These are phyloP conservation scores for Agrotis ipsilon DNA, from an alignment of 2,888 invertebrate genomes.

Conservation along the genomic window DNA sequence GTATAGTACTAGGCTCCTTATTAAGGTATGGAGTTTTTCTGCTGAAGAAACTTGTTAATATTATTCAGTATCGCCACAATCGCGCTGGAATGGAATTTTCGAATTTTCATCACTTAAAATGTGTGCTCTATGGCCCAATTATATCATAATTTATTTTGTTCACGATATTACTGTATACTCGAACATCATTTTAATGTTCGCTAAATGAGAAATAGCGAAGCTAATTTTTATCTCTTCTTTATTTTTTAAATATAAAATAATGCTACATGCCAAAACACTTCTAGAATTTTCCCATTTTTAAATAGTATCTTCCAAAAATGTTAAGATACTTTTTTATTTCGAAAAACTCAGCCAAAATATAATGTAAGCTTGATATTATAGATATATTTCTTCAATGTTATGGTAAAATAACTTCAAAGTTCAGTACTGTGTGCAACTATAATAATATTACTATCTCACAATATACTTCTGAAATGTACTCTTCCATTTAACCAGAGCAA, in stretches of 20 bases:
- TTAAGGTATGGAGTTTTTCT: neutral
- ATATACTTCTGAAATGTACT: slow-evolving; percentile 25
- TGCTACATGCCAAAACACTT: slow-evolving; percentile 38
- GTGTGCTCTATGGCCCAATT: neutral
- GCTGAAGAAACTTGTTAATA: neutral
- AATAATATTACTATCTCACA: slow-evolving; percentile 5
- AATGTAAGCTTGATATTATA: slow-evolving; percentile 2
- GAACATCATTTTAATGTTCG: neutral
- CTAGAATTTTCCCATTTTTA: slow-evolving; percentile 4
- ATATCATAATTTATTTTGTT: slow-evolving; percentile 14
- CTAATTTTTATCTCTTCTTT: neutral
- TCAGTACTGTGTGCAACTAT: neutral
- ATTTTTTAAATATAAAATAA: neutral
- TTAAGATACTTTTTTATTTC: neutral
- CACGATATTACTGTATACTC: slow-evolving; percentile 13
- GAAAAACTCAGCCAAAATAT: slow-evolving; percentile 23
- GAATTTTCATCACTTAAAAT: neutral
- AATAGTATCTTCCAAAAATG: slow-evolving; percentile 22
- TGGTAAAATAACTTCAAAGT: neutral
- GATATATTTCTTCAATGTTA: neutral
- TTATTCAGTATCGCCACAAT: slow-evolving; percentile 2
- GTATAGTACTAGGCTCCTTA: neutral
- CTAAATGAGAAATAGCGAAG: neutral
- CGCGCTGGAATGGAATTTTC: neutral
- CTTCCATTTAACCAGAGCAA: slow-evolving; percentile 40